Evolutionary conservation across 2,113 vertebrate genomes (phyloP).

Genomic region (Passer domesticus): DNA sequence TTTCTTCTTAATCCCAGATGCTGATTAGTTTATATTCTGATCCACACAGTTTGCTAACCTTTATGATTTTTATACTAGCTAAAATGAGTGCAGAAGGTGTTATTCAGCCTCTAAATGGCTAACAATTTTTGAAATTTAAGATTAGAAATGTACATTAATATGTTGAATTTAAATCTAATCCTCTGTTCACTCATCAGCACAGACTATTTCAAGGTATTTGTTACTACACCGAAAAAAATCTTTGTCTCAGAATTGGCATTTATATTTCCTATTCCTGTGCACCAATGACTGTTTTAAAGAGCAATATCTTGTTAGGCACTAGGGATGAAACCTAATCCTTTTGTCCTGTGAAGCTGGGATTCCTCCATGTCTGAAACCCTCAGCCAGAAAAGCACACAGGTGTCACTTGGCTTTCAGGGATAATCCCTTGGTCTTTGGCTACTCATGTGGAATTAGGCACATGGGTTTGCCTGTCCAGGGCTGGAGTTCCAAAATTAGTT

Average conservation of each 20-base stretch:
- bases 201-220: constrained; percentile 5
- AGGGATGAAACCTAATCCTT: constrained; percentile 2
- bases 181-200: neutral
- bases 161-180: constrained; percentile 35
- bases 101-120: constrained; percentile 36
- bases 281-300: constrained; percentile 24
- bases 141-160: constrained; percentile 36
- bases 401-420: neutral
- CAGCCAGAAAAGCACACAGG: neutral
- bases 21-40: constrained; percentile 55
- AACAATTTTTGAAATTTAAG: constrained; percentile 54
- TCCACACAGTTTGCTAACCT: constrained; percentile 48
- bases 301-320: constrained; percentile 1
- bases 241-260: constrained; percentile 7
- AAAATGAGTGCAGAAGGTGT: constrained; percentile 10
- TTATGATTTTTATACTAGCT: constrained; percentile 42
- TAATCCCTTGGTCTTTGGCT: neutral
- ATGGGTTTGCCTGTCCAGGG: neutral
- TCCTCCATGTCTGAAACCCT: neutral
- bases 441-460: neutral
- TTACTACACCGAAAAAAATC: neutral
- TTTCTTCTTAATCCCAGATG: constrained; percentile 49
- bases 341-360: neutral
- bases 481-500: neutral
- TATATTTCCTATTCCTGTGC: constrained; percentile 14